Evolutionary conservation across 1,140 invertebrate species (phyloP).

Genomic region (Drosophila pseudoobscura): DNA sequence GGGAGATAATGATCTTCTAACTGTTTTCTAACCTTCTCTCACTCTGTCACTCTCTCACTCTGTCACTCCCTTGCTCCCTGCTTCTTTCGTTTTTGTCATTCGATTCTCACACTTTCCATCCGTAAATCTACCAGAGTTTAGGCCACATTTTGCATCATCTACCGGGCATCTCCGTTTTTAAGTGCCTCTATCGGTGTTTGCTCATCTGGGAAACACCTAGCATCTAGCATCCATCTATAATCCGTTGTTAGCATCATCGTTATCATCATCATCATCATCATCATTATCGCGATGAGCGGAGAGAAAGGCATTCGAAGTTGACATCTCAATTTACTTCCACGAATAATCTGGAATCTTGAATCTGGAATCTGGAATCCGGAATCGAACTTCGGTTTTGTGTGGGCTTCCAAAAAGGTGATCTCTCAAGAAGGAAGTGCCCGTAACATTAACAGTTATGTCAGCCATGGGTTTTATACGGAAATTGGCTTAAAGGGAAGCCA

Average conservation of each 20-base stretch:
- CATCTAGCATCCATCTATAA: slow-evolving; percentile 4
- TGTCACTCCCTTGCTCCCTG: slow-evolving; percentile 5
- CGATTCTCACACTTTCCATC: slow-evolving; percentile 79
- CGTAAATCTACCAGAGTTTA: slow-evolving; percentile 65
- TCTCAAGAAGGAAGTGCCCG: slow-evolving; percentile 35
- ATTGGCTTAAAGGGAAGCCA: slow-evolving; percentile 15
- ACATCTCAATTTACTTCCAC: slow-evolving; percentile 79
- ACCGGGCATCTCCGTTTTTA: slow-evolving; percentile 15
- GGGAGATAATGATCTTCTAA: slow-evolving; percentile 51
- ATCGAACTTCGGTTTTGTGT: no score
- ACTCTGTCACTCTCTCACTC: not conserved
- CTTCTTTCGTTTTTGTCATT: slow-evolving; percentile 60
- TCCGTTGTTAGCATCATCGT: slow-evolving; percentile 42
- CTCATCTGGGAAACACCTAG: slow-evolving; percentile 32
- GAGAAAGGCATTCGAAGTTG: slow-evolving; percentile 57
- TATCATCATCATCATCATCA: slow-evolving; percentile 1
- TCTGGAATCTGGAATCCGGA: not conserved
- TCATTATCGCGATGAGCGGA: slow-evolving; percentile 21
- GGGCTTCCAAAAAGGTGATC: not conserved
- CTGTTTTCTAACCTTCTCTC: slow-evolving; percentile 25
- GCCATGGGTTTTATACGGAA: slow-evolving; percentile 44
- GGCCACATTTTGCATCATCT: slow-evolving; percentile 74
- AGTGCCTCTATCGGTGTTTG: slow-evolving; percentile 61
- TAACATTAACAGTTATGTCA: slow-evolving; percentile 53
- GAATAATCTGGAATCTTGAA: slow-evolving; percentile 36